Base-by-base conservation (phyloP, 1,140 invertebrate genomes). In the Cyclina sinensis region DNA sequence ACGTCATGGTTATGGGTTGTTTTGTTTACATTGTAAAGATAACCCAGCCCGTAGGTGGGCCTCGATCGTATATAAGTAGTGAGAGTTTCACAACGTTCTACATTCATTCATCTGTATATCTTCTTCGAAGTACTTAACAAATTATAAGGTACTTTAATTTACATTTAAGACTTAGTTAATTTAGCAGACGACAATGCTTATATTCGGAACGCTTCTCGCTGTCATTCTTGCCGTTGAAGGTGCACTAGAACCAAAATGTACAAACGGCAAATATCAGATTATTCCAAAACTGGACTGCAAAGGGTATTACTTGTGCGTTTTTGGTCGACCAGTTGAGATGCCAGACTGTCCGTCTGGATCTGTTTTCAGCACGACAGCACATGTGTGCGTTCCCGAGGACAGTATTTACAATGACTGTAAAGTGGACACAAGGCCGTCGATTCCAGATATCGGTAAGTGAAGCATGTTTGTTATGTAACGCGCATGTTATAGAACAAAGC, bases 361-460 rank as follows among this genome's bases (percentile, higher is more conserved):
- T 11, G 11, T 43, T 7, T 74, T 84, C 65, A 84, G 82, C 48
- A 43, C 5, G n/a, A 48, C 62, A 30, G 82, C 82, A 24, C 68
- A 84, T 43, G 82, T 84, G 14, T 84, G 82, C 30, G 82, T 84
- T 21, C 82, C 82, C 5, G 35, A 73, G 27, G 27, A 73, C 65
- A 84, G 82, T 73, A 73, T 84, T 1, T 84, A 84, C 24, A 32
- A 84, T n/a, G 82, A 84, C 21, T 84, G 82, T 35, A 65, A 59
- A 46, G 27, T 39, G 12, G 35, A 62, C 14, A 35, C 18, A 2
- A 43, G 24, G 27, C 79, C 79, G 7, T 18, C 24, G 7, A 32
- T 65, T 46, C 79, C 79, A 24, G 79, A 81, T 30, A n/a, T 37
- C 24, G 79, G 79, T 81, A 62, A 81, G 79, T 43, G 43, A 4